Evolutionary conservation across 2,797 vertebrate species (phyloP), one percentile per base, ranked within the genome.

Genomic region (Xerus rutilus): DNA sequence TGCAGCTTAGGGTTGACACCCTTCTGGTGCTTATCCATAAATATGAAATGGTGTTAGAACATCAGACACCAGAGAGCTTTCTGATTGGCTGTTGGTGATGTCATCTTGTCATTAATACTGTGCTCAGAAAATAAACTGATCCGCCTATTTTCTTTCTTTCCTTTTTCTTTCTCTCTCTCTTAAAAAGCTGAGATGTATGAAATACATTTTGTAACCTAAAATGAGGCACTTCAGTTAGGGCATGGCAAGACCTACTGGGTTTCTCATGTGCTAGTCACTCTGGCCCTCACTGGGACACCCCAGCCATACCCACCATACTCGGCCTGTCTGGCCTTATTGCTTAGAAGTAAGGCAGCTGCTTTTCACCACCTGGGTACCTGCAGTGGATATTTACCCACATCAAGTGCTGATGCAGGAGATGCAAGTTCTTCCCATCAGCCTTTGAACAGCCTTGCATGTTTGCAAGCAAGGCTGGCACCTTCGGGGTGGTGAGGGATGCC

Each of bases 11-110:
- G 95, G 97, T 97, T 98, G 98, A 98, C 98, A 98, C 96, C 92
- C 96, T 98, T 97, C 89, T 97, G 87, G 97, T 98, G 96, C 98
- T 98, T 98, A 98, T 97, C 97, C 95, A 87, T 98, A 98, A 98
- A 98, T 98, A 98, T 77, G 93, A 97, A 97, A 97, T 96, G 96
- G 95, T 97, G 96, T 94, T 97, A 96, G 97, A 98, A 96, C 97
- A 97, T 81, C 97, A 97, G 97, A 97, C 96, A 93, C 82, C 20
- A 90, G 94, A 35, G 74, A 97, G 62, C 91, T 11, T 86, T 95
- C 95, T 96, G 97, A 98, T 98, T 98, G 98, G 98, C 97, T 98
- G 92, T 79, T 94, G 92, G 83, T 98, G 98, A 97, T 97, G 97
- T 98, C 98, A 98, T 98, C 96, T 91, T 98, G 98, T 98, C 98